Percentiles rank a stretch among this genome's conserved stretches.
These are phyloP conservation scores for Camponotus vicinus DNA, from an alignment of 1,140 invertebrate genomes.

Conservation along the genomic window DNA sequence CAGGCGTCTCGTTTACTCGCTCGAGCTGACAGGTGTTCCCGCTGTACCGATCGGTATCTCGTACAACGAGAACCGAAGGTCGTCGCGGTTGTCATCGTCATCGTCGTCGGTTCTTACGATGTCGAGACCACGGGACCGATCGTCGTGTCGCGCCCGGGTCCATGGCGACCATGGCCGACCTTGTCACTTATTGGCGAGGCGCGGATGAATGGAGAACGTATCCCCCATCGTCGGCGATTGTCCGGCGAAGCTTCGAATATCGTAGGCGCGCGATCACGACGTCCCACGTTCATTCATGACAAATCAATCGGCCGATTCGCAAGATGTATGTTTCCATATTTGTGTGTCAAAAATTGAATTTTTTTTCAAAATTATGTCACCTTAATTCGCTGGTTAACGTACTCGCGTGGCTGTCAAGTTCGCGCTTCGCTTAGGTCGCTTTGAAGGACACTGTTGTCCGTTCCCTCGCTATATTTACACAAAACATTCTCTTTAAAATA, in stretches of 20 bases:
- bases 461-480: too few relatives aligned
- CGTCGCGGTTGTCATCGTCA: slow-evolving; percentile 24
- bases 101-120: background rate
- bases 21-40: slow-evolving; percentile 60
- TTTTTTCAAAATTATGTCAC: background rate
- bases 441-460: too few relatives aligned
- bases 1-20: background rate
- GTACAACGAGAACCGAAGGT: slow-evolving; percentile 27
- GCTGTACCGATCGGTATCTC: background rate
- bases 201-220: slow-evolving; percentile 37
- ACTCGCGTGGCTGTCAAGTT: background rate
- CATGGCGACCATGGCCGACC: slow-evolving; percentile 53
- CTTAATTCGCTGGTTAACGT: background rate
- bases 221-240: background rate
- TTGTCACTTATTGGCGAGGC: slow-evolving; percentile 24
- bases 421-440: too few relatives aligned
- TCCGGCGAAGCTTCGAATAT: background rate
- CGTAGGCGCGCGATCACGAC: background rate
- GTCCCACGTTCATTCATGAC: slow-evolving; percentile 23
- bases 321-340: background rate
- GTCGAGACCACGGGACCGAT: background rate
- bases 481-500: too few relatives aligned
- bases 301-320: too few relatives aligned
- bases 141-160: slow-evolving; percentile 34
- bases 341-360: background rate